A percentile compares a stretch with the other conserved stretches of the same genome.
Conservation (phyloP, 2,113 vertebrate species). For the Paralichthys olivaceus region DNA sequence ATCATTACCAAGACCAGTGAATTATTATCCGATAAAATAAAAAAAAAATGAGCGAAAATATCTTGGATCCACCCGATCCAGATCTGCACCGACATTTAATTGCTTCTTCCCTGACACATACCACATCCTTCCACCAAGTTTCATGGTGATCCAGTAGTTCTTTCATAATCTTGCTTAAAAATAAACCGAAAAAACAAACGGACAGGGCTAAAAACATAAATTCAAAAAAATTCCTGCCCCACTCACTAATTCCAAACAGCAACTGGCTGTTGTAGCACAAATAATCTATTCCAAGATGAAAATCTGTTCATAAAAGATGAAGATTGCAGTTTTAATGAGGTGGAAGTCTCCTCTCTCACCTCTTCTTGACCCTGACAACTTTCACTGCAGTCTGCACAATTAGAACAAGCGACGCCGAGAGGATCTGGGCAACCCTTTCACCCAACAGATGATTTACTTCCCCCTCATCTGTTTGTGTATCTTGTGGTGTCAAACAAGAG, state of each 20-base stretch:
- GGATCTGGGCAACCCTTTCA: neutral
- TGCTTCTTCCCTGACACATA: neutral
- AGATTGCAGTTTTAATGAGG: neutral
- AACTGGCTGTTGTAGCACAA: neutral
- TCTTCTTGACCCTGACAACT: neutral
- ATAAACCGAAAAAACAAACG: neutral
- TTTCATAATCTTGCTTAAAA: neutral
- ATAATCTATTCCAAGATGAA: no score
- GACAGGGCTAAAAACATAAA: neutral
- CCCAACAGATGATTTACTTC: neutral
- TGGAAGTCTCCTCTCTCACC: neutral
- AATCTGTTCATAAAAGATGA: no score
- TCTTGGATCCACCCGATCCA: no score
- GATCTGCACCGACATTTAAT: no score
- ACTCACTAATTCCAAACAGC: neutral
- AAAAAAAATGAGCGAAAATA: no score
- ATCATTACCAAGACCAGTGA: no score
- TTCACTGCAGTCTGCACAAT: neutral
- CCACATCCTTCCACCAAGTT: neutral
- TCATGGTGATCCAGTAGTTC: neutral
- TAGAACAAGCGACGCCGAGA: neutral
- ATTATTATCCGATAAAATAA: no score
- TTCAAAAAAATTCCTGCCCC: neutral
- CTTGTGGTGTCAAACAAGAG: constrained; percentile 8
- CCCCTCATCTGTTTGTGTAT: constrained; percentile 9